A percentile compares a stretch with the other conserved stretches of the same genome.
Evolutionary conservation across 1,140 invertebrate genomes (phyloP).

Genomic region (Tribolium castaneum): DNA sequence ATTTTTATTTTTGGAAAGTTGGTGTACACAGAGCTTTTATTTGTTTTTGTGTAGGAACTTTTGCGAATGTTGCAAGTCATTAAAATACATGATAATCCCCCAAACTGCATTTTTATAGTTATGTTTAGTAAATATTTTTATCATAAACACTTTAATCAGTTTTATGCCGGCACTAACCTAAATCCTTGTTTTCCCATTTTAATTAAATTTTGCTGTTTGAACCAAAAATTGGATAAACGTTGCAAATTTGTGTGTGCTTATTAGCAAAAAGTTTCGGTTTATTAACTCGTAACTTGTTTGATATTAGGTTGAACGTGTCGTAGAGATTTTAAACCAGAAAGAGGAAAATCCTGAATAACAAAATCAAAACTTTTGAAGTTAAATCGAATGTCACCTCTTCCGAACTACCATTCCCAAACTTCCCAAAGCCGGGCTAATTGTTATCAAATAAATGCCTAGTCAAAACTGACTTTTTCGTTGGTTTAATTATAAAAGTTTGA

Average conservation of each 20-base stretch:
- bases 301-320: not conserved
- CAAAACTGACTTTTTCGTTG: too few species aligned
- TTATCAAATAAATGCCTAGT: not conserved
- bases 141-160: not conserved
- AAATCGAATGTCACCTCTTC: not conserved
- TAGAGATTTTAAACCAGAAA: not conserved
- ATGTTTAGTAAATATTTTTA: not conserved
- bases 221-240: not conserved
- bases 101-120: not conserved
- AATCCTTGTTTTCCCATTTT: not conserved
- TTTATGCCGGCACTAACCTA: not conserved
- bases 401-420: not conserved
- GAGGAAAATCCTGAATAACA: not conserved
- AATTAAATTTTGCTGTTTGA: not conserved
- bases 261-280: not conserved
- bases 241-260: not conserved
- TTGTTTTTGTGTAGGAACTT: too few species aligned
- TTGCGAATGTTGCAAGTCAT: not conserved
- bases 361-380: too few species aligned
- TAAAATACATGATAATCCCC: not conserved
- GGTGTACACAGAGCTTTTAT: too few species aligned
- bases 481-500: not conserved
- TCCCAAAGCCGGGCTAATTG: not conserved
- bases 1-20: too few species aligned
- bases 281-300: not conserved